These are phyloP conservation scores for Lissonota sp. DNA, from an alignment of 2,888 invertebrate species.

Conservation along the genomic window DNA sequence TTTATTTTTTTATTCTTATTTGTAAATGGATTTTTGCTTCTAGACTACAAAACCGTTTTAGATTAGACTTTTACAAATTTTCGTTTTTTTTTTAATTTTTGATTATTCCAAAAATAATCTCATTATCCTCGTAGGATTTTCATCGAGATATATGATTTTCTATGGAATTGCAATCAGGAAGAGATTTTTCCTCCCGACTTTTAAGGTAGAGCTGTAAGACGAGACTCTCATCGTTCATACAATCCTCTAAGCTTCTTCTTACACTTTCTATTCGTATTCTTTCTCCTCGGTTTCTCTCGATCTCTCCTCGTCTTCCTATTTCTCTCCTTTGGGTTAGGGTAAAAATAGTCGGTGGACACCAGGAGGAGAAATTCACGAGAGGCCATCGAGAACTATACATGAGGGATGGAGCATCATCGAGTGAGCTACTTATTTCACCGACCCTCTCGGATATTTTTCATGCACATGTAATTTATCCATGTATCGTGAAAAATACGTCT, in stretches of 20 bases:
- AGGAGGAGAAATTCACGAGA: constrained; percentile 47
- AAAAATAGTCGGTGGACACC: constrained; percentile 61
- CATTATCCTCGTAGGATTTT: not conserved
- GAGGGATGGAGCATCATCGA: too few relatives aligned
- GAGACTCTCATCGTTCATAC: constrained; percentile 44
- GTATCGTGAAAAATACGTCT: too few relatives aligned
- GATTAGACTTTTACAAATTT: too few relatives aligned
- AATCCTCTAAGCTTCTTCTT: not conserved
- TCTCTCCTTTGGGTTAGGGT: constrained; percentile 8
- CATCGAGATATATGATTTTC: constrained; percentile 6
- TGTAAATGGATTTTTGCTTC: too few relatives aligned
- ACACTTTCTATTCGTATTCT: constrained; percentile 22
- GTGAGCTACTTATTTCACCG: too few relatives aligned
- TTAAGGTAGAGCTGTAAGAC: constrained; percentile 41
- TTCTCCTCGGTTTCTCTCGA: constrained; percentile 1
- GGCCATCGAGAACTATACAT: constrained; percentile 8
- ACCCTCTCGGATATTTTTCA: too few relatives aligned
- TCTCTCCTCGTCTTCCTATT: not conserved
- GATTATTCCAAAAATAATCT: constrained; percentile 27
- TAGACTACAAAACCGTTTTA: too few relatives aligned
- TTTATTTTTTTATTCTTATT: not conserved
- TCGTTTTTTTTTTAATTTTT: not conserved
- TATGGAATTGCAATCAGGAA: not conserved
- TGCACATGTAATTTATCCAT: too few relatives aligned
- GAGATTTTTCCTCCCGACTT: not conserved